Conservation (phyloP, 2,888 invertebrate species). For the Steinernema carpocapsae region DNA sequence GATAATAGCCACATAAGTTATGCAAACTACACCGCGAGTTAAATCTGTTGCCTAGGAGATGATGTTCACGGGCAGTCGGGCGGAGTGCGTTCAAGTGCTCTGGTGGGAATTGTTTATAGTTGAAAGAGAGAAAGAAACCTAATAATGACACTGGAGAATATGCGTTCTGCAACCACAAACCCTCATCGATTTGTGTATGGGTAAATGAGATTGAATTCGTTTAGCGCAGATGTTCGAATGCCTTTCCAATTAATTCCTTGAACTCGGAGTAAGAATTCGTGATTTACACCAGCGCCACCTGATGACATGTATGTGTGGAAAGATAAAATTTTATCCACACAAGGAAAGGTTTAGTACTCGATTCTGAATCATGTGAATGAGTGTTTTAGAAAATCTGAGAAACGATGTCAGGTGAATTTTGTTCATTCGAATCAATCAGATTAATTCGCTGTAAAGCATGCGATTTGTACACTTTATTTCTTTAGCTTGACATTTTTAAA, state of each 20-base stretch:
- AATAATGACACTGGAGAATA: conserved; percentile 4
- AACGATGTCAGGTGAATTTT: too few species aligned
- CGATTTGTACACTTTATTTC: too few species aligned
- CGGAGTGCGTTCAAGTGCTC: conserved; percentile 25
- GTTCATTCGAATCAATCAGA: too few species aligned
- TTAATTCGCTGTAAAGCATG: too few species aligned
- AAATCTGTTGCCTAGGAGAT: conserved; percentile 12
- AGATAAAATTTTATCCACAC: too few species aligned
- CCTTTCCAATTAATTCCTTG: background rate
- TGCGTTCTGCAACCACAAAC: background rate
- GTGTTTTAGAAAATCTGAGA: too few species aligned
- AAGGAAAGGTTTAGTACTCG: too few species aligned
- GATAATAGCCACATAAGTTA: conserved; percentile 29
- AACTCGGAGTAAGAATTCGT: background rate
- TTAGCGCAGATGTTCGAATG: background rate
- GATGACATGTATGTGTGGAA: too few species aligned
- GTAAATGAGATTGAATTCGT: conserved; percentile 22
- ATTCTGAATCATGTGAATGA: too few species aligned
- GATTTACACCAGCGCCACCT: too few species aligned
- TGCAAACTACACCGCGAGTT: background rate
- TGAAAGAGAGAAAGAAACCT: conserved; percentile 25
- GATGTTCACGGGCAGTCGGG: background rate
- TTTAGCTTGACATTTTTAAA: too few species aligned
- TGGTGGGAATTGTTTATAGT: conserved; percentile 14
- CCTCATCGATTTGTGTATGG: background rate